These are phyloP conservation scores for Chrysina gloriosa DNA, from an alignment of 2,888 invertebrate species.

Conservation along the genomic window DNA sequence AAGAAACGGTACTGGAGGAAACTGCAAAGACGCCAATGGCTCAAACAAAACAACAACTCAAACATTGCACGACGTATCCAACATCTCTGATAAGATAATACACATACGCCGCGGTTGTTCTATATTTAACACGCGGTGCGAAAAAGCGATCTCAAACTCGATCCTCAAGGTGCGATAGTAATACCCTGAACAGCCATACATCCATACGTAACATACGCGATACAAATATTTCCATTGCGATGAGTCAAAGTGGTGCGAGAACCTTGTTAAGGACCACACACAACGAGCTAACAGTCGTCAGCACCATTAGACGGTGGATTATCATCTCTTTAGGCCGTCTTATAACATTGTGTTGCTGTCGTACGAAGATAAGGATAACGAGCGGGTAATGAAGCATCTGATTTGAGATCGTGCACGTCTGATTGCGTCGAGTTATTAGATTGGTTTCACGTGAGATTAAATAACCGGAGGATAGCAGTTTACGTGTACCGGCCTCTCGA, in stretches of 20 bases:
- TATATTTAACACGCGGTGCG: too few species aligned
- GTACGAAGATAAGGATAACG: constrained; percentile 43
- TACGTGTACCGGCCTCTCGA: too few species aligned
- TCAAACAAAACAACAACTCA: too few species aligned
- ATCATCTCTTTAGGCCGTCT: constrained; percentile 44
- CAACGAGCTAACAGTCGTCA: constrained; percentile 47
- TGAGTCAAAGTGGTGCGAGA: constrained; percentile 6
- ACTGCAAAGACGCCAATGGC: too few species aligned
- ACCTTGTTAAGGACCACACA: constrained; percentile 40
- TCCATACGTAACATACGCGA: too few species aligned
- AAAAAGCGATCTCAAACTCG: too few species aligned
- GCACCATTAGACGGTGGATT: constrained; percentile 48
- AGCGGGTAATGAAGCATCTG: constrained; percentile 43
- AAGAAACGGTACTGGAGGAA: too few species aligned
- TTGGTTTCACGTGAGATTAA: constrained; percentile 34
- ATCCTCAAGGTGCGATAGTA: too few species aligned
- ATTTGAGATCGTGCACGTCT: constrained; percentile 33
- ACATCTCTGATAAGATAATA: too few species aligned
- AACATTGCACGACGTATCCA: too few species aligned
- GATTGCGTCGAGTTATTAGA: constrained; percentile 35
- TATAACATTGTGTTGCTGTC: constrained; percentile 45
- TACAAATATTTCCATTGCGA: constrained; percentile 11
- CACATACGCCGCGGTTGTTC: too few species aligned
- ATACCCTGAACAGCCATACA: too few species aligned
- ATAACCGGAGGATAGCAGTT: constrained; percentile 20